These are phyloP conservation scores for Isotomurus palustris DNA, from an alignment of 2,888 invertebrate genomes.

Conservation along the genomic window DNA sequence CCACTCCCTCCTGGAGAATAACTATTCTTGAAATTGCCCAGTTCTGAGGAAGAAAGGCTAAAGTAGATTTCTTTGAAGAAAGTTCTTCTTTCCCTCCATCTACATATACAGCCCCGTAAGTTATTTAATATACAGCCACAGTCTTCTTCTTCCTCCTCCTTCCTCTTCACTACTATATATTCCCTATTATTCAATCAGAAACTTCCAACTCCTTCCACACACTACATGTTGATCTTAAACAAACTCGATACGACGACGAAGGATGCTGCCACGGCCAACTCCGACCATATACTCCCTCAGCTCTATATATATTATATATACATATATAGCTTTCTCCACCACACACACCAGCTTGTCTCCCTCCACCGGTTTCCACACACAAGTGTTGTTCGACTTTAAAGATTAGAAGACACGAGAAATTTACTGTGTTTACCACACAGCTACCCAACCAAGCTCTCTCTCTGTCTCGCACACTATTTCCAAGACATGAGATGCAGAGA, in stretches of 20 bases:
- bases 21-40: conserved; percentile 3
- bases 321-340: too few species aligned
- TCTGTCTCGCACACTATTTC: not conserved
- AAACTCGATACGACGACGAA: too few species aligned
- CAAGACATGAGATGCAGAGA: too few species aligned
- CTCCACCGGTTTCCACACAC: too few species aligned
- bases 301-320: too few species aligned
- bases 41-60: conserved; percentile 1
- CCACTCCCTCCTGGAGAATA: not conserved
- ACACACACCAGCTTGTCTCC: too few species aligned
- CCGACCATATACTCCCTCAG: too few species aligned
- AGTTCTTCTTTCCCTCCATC: not conserved
- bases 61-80: conserved; percentile 5
- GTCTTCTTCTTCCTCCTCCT: not conserved
- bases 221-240: not conserved
- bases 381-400: too few species aligned
- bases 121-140: conserved; percentile 2
- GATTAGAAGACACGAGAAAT: too few species aligned
- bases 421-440: too few species aligned
- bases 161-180: not conserved
- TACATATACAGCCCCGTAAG: not conserved
- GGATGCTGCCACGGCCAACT: too few species aligned
- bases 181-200: not conserved
- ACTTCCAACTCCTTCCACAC: not conserved
- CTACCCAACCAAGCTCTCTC: too few species aligned